Evolutionary conservation across 2,113 vertebrate species (phyloP).

Genomic region (Ochotona princeps): DNA sequence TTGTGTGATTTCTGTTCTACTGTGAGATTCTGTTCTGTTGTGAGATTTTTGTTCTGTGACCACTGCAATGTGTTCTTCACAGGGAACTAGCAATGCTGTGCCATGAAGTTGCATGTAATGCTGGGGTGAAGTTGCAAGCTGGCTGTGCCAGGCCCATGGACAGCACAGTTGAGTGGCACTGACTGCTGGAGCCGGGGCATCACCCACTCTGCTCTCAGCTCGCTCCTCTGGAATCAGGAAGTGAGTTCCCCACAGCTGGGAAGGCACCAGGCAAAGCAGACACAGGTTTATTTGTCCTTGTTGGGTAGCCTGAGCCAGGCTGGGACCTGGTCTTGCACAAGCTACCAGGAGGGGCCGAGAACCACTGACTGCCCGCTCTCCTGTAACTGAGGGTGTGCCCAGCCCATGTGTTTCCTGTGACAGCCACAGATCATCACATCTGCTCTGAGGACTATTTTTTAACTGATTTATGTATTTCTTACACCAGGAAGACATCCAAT

Average conservation of each 20-base stretch:
- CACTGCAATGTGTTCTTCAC: background rate
- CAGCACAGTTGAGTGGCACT: rapidly evolving
- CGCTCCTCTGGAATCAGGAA: background rate
- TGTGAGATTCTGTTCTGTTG: background rate
- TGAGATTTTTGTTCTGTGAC: background rate
- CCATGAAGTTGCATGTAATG: background rate
- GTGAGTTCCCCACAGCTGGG: background rate
- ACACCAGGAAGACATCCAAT: constrained; percentile 57
- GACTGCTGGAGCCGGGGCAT: rapidly evolving
- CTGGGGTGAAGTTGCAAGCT: rapidly evolving
- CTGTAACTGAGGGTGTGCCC: background rate
- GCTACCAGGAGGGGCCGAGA: rapidly evolving
- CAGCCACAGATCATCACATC: constrained; percentile 55
- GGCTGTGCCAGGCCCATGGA: too few species aligned
- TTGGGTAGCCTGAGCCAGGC: background rate
- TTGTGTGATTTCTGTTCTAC: background rate
- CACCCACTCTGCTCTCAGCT: background rate
- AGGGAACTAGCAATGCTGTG: background rate
- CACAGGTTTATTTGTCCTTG: background rate
- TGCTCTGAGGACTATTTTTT: constrained; percentile 66
- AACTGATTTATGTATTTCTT: constrained; percentile 71
- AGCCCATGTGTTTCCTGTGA: constrained; percentile 63
- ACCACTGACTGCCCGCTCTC: background rate
- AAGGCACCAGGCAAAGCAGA: rapidly evolving
- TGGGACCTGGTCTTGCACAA: background rate